Conservation (phyloP, 1,140 invertebrate species). For the Formica selysi region DNA sequence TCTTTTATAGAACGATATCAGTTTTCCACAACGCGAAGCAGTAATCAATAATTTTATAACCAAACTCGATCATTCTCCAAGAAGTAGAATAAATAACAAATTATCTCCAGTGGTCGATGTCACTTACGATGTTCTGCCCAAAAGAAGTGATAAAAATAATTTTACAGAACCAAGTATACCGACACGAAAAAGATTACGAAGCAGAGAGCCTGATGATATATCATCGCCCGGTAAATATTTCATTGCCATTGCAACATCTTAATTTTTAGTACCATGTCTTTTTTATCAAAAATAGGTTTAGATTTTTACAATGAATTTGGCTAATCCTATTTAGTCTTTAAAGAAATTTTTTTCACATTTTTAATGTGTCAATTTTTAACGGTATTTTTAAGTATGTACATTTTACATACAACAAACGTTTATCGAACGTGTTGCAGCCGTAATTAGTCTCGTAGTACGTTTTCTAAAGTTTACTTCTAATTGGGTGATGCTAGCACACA, state of each 20-base stretch:
- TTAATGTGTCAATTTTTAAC: neutral
- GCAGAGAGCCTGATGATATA: constrained; percentile 81
- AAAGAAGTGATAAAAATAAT: constrained; percentile 68
- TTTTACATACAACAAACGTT: constrained; percentile 25
- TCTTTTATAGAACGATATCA: constrained; percentile 22
- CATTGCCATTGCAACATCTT: neutral
- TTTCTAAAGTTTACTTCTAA: constrained; percentile 75
- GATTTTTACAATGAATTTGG: constrained; percentile 14
- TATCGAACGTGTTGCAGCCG: constrained; percentile 56
- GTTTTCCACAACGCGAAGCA: constrained; percentile 48
- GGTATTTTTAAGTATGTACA: neutral
- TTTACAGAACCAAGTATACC: constrained; percentile 79
- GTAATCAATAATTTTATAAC: constrained; percentile 78
- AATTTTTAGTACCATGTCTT: neutral
- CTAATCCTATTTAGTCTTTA: neutral
- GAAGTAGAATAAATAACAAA: constrained; percentile 61
- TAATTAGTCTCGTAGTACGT: constrained; percentile 71
- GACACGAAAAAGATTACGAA: constrained; percentile 84
- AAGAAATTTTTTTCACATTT: constrained; percentile 7
- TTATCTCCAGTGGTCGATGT: constrained; percentile 58
- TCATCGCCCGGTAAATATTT: constrained; percentile 85
- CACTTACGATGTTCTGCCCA: constrained; percentile 68
- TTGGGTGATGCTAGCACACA: constrained; percentile 70
- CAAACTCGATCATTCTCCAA: constrained; percentile 80
- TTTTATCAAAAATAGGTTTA: neutral